Base-by-base conservation (phyloP, 2,113 vertebrate species). In the Rhodinocichla rosea region DNA sequence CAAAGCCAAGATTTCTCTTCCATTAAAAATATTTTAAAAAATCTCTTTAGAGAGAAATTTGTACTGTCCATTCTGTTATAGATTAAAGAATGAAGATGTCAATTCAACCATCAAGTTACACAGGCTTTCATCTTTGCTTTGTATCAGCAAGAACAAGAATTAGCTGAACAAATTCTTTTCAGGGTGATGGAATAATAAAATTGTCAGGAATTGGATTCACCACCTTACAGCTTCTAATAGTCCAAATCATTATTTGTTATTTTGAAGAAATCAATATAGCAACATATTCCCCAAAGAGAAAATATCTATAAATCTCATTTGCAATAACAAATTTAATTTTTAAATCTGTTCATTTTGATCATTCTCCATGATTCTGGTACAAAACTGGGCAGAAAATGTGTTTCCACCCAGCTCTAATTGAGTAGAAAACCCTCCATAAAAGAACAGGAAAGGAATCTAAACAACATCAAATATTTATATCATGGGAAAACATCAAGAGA, bases 381-480 rank as follows among this genome's bases (percentile, higher is more conserved):
- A 91, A 30, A 49, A 80, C 59, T 50, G 45, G 74, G 83, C 88
- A 94, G 97, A 96, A 94, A 96, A 95, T 35, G 39, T 55, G 52
- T 45, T 96, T 95, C 78, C 60, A 85, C 91, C 64, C 82, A 92
- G 85, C 64, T 77, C 68, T 64, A 95, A 92, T 87, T 97, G 84
- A 96, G 74, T 70, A 82, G 92, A 96, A 84, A 89, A 89, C 12
- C 23, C 63, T 95, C 70, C 68, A 74, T 15, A 53, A 94, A 93
- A 96, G 91, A 84, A 94, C 45, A 94, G 79, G 60, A 90, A 93
- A 95, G 49, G 92, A 94, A 97, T 59, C 86, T 94, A 97, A 97
- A 97, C 92, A 96, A 73, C 88, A 96, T 97, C 89, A 98, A 98
- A 97, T 96, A 97, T 96, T 97, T 94, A 97, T 91, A 95, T 92